Evolutionary conservation across 2,888 invertebrate genomes (phyloP).

Genomic region (Trichacis sp.): DNA sequence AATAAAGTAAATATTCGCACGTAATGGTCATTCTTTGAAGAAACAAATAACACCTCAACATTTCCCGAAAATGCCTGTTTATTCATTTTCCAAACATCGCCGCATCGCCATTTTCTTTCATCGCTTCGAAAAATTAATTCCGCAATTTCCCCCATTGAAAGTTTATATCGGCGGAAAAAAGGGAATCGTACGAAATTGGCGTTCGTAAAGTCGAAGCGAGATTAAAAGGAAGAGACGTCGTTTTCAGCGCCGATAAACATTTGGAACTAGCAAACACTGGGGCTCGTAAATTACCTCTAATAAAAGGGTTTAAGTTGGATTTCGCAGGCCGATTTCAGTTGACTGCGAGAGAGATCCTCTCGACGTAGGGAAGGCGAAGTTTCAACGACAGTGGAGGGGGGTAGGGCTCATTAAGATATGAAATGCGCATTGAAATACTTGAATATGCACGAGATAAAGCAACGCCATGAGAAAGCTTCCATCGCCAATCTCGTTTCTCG

Average conservation of each 20-base stretch:
- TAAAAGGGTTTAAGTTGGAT: conserved; percentile 61
- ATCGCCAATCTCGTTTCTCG: no score
- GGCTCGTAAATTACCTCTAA: conserved; percentile 48
- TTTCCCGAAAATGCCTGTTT: conserved; percentile 16
- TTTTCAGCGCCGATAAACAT: conserved; percentile 41
- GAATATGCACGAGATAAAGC: conserved; percentile 38
- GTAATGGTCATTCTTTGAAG: conserved; percentile 59
- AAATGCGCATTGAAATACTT: conserved; percentile 37
- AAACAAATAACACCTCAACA: conserved; percentile 26
- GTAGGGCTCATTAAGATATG: conserved; percentile 9
- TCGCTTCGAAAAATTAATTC: background rate
- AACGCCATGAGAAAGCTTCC: conserved; percentile 6
- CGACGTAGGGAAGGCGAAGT: conserved; percentile 39
- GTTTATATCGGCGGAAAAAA: no score
- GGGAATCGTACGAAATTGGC: no score
- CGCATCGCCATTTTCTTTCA: background rate
- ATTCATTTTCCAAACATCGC: background rate
- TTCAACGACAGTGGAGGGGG: conserved; percentile 43
- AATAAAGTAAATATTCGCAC: conserved; percentile 66
- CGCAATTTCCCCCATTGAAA: background rate
- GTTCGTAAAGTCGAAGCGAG: background rate
- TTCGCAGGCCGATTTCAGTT: conserved; percentile 55
- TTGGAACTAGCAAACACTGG: conserved; percentile 33
- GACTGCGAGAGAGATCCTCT: conserved; percentile 31
- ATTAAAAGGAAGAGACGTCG: conserved; percentile 27